Percentiles rank a stretch among this genome's conserved stretches.
phyloP scores from a whole-genome alignment of 2,888 invertebrate species.

The Halictus quadricinctus region DNA sequence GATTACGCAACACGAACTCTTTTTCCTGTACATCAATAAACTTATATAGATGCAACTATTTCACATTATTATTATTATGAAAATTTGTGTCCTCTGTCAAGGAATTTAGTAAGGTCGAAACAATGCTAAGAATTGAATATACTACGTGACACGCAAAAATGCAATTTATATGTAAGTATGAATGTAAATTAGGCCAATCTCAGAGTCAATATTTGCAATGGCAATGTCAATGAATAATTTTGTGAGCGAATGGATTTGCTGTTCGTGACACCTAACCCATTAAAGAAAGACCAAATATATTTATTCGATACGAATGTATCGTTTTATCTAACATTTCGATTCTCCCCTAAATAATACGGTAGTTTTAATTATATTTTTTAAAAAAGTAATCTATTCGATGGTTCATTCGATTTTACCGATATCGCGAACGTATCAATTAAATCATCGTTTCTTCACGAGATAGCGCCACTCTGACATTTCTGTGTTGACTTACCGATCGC shows the following conservation, averaged over 20 bases:
- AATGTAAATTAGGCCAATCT: constrained; percentile 18
- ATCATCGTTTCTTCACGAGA: background rate
- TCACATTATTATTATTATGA: background rate
- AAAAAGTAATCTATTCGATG: background rate
- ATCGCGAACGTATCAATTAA: background rate
- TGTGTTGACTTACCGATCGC: background rate
- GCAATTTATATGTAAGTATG: background rate
- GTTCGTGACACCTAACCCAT: background rate
- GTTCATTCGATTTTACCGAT: background rate
- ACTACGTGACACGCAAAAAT: constrained; percentile 1
- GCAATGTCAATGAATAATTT: constrained; percentile 8
- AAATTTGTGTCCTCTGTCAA: background rate
- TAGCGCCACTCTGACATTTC: background rate
- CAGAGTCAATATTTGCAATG: constrained; percentile 6
- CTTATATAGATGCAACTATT: background rate
- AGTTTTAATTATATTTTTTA: background rate
- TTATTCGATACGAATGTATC: background rate
- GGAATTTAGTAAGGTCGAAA: background rate
- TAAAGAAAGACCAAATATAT: background rate
- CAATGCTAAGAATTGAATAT: background rate
- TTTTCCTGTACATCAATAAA: background rate
- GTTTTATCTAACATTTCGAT: background rate
- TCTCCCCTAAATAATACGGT: background rate
- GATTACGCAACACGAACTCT: background rate
- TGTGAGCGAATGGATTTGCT: background rate